Evolutionary conservation across 2,113 vertebrate genomes (phyloP).

Genomic region (Kryptolebias marmoratus): DNA sequence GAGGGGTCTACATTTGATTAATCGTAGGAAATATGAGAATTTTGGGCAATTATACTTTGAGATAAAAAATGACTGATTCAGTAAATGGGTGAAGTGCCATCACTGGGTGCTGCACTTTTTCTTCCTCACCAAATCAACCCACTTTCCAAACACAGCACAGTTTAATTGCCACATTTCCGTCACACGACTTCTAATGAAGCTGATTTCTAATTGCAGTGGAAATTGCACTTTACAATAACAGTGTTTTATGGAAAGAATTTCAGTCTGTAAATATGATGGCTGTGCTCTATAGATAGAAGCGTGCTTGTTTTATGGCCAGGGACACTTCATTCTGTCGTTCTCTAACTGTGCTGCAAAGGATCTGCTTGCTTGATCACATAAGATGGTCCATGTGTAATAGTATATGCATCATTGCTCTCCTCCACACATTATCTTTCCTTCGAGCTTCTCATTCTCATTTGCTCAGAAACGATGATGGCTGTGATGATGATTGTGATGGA

Average conservation of each 20-base stretch:
- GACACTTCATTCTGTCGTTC: slow-evolving; percentile 58
- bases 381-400: slow-evolving; percentile 28
- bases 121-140: slow-evolving; percentile 16
- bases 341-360: slow-evolving; percentile 31
- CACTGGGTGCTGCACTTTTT: slow-evolving; percentile 8
- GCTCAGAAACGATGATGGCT: slow-evolving; percentile 30
- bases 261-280: slow-evolving; percentile 74
- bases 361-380: slow-evolving; percentile 29
- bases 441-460: slow-evolving; percentile 25
- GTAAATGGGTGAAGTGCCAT: slow-evolving; percentile 39
- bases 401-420: slow-evolving; percentile 50
- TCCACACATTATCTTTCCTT: slow-evolving; percentile 19
- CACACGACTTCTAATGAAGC: slow-evolving; percentile 75
- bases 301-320: slow-evolving; percentile 57
- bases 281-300: slow-evolving; percentile 64
- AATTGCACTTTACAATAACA: slow-evolving; percentile 75
- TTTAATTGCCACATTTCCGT: slow-evolving; percentile 73
- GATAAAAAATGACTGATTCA: slow-evolving; percentile 37
- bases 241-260: slow-evolving; percentile 74
- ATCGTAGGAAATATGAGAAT: slow-evolving; percentile 18
- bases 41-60: slow-evolving; percentile 23
- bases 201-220: slow-evolving; percentile 76
- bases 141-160: slow-evolving; percentile 29
- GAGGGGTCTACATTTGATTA: slow-evolving; percentile 4
- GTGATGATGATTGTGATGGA: slow-evolving; percentile 10